Conservation (phyloP, 2,113 vertebrate genomes). For the Aegypius monachus region DNA sequence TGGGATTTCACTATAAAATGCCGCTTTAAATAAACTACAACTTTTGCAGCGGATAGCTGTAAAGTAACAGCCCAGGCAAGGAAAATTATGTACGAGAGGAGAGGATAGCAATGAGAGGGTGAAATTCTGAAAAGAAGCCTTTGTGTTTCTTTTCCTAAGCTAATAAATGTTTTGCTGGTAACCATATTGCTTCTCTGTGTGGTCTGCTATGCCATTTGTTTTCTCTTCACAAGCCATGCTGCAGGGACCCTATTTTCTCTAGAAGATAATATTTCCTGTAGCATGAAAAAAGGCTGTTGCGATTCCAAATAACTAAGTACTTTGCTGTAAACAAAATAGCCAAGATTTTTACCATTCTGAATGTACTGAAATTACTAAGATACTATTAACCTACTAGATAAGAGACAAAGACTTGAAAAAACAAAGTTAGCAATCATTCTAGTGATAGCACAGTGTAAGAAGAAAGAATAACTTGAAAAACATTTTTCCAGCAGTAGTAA, state of each 20-base stretch:
- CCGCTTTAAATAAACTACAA: neutral
- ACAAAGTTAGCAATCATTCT: neutral
- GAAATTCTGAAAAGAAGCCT: conserved; percentile 19
- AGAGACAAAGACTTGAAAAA: neutral
- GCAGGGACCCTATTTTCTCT: neutral
- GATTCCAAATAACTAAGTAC: neutral
- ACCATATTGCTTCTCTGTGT: conserved; percentile 40
- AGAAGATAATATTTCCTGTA: neutral
- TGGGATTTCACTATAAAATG: neutral
- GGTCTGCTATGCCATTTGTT: conserved; percentile 50
- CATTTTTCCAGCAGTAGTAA: neutral
- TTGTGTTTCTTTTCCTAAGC: conserved; percentile 23
- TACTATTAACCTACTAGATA: neutral
- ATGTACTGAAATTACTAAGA: neutral
- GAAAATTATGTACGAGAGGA: neutral
- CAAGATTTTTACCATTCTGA: neutral
- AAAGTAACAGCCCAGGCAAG: neutral
- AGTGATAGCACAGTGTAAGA: neutral
- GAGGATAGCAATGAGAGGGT: neutral
- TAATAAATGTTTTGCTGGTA: conserved; percentile 39
- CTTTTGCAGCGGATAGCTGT: neutral
- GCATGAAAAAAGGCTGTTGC: neutral
- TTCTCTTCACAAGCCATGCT: conserved; percentile 14
- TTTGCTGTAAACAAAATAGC: neutral
- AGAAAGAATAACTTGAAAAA: neutral